phyloP scores from a whole-genome alignment of 1,140 invertebrate species.

The Drosophila obscura region DNA sequence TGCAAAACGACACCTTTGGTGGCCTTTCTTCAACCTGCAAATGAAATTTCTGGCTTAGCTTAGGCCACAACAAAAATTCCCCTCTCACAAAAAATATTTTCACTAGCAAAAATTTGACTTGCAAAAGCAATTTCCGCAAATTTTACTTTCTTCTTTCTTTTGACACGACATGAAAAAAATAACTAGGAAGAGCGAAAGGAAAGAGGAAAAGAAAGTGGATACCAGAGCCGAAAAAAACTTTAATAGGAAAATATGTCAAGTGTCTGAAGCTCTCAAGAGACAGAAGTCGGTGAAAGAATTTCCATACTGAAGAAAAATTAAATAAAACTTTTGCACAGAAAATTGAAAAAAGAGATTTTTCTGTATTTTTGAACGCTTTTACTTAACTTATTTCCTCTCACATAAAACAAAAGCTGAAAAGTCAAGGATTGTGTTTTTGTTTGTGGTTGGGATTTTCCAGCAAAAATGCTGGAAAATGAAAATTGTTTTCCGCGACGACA shows the following conservation, averaged over 20 bases:
- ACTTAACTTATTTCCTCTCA: slow-evolving; percentile 29
- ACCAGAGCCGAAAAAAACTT: slow-evolving; percentile 11
- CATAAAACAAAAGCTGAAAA: slow-evolving; percentile 43
- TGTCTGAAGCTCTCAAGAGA: slow-evolving; percentile 2
- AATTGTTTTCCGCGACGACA: slow-evolving; percentile 49
- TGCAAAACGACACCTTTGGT: no score
- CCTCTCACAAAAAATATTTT: no score
- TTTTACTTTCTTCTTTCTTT: slow-evolving; percentile 16
- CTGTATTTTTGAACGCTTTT: slow-evolving; percentile 11
- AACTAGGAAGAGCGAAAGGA: background rate
- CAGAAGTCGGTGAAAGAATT: slow-evolving; percentile 7
- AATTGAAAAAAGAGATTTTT: slow-evolving; percentile 13
- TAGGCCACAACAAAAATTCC: no score
- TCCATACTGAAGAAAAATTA: slow-evolving; percentile 26
- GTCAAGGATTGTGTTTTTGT: slow-evolving; percentile 29
- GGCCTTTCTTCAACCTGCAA: no score
- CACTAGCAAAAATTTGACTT: no score
- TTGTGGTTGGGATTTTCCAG: slow-evolving; percentile 25
- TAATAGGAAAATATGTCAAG: slow-evolving; percentile 45
- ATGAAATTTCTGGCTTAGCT: no score
- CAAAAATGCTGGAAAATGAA: slow-evolving; percentile 35
- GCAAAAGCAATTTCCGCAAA: background rate
- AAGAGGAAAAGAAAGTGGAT: background rate
- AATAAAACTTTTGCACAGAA: slow-evolving; percentile 29
- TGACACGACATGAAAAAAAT: background rate